Conservation (phyloP, 2,113 vertebrate genomes). For the Tapirus terrestris region DNA sequence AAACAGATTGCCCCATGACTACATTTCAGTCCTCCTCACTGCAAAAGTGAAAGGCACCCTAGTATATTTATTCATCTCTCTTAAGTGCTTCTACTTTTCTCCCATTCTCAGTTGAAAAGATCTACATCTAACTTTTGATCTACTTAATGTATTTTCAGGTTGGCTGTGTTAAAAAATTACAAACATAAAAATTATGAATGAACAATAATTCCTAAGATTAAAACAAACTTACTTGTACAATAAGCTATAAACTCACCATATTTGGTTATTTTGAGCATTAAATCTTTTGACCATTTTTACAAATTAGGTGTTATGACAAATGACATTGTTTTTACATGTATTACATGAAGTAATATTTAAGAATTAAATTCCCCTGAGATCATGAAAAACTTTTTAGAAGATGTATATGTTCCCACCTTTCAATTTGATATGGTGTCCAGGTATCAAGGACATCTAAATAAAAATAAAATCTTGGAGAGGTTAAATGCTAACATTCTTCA, state of each 20-base stretch:
- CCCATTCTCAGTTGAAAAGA: background rate
- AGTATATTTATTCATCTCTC: background rate
- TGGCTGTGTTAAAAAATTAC: constrained; percentile 2
- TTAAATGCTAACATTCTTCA: constrained; percentile 22
- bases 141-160: background rate
- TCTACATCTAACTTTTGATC: background rate
- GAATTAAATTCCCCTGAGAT: background rate
- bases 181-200: background rate
- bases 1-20: background rate
- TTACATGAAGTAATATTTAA: background rate
- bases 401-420: background rate
- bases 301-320: background rate
- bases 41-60: background rate
- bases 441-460: background rate
- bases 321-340: background rate
- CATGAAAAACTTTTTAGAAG: background rate
- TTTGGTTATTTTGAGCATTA: background rate
- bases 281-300: background rate
- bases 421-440: background rate
- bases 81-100: background rate
- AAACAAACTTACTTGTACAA: background rate
- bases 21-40: background rate
- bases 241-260: background rate
- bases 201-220: background rate
- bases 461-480: background rate